Evolutionary conservation across 2,113 vertebrate species (phyloP).

Genomic region (Pteronura brasiliensis): DNA sequence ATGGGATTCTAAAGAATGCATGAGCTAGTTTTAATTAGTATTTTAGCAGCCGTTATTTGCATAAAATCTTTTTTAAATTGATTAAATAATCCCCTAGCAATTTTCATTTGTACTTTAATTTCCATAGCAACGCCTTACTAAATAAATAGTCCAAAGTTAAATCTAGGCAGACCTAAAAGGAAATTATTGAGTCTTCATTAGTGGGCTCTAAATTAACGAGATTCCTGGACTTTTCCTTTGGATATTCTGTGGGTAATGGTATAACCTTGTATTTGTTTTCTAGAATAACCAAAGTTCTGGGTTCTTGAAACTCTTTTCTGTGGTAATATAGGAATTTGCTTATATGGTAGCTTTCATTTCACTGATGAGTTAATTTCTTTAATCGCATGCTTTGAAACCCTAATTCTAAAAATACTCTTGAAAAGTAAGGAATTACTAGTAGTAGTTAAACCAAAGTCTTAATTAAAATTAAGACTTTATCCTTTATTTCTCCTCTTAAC

Average conservation of each 20-base stretch:
- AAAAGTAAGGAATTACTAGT: constrained; percentile 18
- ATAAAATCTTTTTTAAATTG: not conserved
- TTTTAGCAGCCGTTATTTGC: constrained; percentile 25
- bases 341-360: constrained; percentile 10
- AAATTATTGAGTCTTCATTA: not conserved
- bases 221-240: not conserved
- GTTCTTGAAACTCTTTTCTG: constrained; percentile 15
- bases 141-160: not conserved
- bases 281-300: not conserved
- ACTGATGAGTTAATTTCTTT: constrained; percentile 36
- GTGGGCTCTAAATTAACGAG: not conserved
- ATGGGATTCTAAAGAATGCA: constrained; percentile 2
- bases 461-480: constrained; percentile 33
- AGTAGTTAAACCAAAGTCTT: constrained; percentile 23
- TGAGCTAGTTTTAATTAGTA: constrained; percentile 32
- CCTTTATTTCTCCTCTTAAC: constrained; percentile 10
- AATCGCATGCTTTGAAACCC: constrained; percentile 16
- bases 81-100: constrained; percentile 16
- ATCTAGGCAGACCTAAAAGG: not conserved
- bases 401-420: constrained; percentile 26
- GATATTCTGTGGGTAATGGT: not conserved
- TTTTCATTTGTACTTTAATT: constrained; percentile 40
- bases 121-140: constrained; percentile 25
- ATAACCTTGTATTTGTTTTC: not conserved
- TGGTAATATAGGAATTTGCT: not conserved